Conservation (phyloP, 2,797 vertebrate genomes). For the Rhodeus uyekii region DNA sequence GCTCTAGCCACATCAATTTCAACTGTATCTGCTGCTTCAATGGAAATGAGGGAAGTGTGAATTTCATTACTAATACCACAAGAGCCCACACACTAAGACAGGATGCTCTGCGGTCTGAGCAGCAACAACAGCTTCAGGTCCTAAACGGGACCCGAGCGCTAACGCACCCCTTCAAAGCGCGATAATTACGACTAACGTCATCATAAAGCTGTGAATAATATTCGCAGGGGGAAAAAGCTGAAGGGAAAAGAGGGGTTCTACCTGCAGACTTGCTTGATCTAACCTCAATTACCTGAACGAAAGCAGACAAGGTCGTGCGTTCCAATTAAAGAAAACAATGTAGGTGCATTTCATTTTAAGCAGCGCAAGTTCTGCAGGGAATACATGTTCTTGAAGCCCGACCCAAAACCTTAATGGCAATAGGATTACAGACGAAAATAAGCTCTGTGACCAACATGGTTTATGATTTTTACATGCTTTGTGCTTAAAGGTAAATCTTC, state of each 20-base stretch:
- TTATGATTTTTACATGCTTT: background rate
- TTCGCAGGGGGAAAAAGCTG: background rate
- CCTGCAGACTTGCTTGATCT: slow-evolving; percentile 16
- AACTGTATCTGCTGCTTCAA: slow-evolving; percentile 66
- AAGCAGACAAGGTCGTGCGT: background rate
- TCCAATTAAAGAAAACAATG: background rate
- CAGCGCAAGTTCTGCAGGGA: background rate
- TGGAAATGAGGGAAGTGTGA: slow-evolving; percentile 77
- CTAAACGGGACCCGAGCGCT: slow-evolving; percentile 63
- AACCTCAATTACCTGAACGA: slow-evolving; percentile 28
- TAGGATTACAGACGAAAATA: background rate
- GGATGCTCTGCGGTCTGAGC: slow-evolving; percentile 76
- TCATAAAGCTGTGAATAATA: slow-evolving; percentile 31
- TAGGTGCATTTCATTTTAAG: background rate
- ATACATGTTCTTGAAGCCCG: background rate
- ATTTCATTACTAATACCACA: slow-evolving; percentile 77
- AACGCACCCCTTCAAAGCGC: slow-evolving; percentile 52
- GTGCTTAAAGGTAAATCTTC: background rate
- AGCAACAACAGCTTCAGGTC: slow-evolving; percentile 70
- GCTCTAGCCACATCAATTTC: slow-evolving; percentile 61
- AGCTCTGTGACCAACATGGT: background rate
- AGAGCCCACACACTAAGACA: slow-evolving; percentile 73
- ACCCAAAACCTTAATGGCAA: background rate
- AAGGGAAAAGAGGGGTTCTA: slow-evolving; percentile 31
- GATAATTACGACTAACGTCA: slow-evolving; percentile 52